These are phyloP conservation scores for Alectura lathami DNA, from an alignment of 2,113 vertebrate species.

Conservation along the genomic window DNA sequence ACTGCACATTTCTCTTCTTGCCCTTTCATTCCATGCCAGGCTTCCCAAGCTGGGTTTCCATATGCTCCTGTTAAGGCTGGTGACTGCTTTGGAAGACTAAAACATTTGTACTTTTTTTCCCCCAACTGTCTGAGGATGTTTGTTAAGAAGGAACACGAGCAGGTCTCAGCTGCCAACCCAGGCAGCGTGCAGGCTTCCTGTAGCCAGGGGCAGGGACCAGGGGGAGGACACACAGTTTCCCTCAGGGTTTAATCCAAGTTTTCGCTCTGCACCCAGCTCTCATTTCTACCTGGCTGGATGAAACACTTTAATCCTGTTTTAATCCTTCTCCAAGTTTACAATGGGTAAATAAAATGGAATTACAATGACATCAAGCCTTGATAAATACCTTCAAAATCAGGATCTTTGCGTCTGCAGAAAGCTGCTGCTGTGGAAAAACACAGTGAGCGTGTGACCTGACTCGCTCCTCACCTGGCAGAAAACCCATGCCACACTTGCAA, in stretches of 20 bases:
- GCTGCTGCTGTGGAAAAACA: not conserved
- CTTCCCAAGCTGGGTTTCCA: slow-evolving; percentile 20
- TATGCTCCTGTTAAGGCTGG: not conserved
- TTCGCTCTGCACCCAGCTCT: not conserved
- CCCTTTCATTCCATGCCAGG: not conserved
- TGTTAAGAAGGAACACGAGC: not conserved
- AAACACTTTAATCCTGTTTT: not conserved
- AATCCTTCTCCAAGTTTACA: not conserved
- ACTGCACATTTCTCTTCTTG: not conserved
- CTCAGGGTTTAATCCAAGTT: not conserved
- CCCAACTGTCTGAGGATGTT: not conserved
- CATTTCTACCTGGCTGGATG: not conserved
- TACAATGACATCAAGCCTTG: not conserved
- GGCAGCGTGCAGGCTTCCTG: too few relatives aligned
- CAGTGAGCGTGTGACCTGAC: not conserved
- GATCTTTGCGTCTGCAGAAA: not conserved
- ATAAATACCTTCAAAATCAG: not conserved
- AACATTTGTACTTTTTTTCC: not conserved
- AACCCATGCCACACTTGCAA: not conserved
- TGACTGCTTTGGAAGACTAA: not conserved
- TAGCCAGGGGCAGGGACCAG: rapidly evolving
- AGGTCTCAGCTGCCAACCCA: not conserved
- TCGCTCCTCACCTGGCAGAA: not conserved
- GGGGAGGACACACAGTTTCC: not conserved
- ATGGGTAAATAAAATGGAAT: not conserved